A percentile compares a stretch with the other conserved stretches of the same genome.
Evolutionary conservation across 1,140 invertebrate species (phyloP).

Genomic region (Heterodera schachtii): DNA sequence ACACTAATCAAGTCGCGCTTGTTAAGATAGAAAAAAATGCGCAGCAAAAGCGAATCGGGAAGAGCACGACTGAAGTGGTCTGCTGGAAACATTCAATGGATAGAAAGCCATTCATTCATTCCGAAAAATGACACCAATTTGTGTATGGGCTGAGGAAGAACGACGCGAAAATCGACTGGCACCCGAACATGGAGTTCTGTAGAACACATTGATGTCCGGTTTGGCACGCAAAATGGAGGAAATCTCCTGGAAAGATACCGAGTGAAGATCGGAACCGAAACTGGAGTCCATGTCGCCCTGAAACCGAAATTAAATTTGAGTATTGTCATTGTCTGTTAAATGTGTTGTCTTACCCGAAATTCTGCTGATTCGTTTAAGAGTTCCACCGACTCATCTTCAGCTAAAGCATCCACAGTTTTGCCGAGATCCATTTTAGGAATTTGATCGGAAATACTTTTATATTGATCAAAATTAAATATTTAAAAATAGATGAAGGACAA

Average conservation of each 20-base stretch:
- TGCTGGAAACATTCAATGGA: background rate
- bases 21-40: conserved; percentile 25
- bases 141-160: conserved; percentile 8
- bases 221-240: conserved; percentile 22
- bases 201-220: conserved; percentile 29
- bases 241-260: conserved; percentile 28
- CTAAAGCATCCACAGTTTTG: background rate
- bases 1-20: conserved; percentile 26
- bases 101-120: background rate
- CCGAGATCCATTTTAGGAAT: background rate
- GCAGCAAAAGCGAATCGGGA: conserved; percentile 15
- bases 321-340: background rate
- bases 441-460: too few species aligned
- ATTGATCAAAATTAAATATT: too few species aligned
- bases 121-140: background rate
- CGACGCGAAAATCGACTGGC: conserved; percentile 20
- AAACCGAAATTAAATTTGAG: background rate
- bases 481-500: too few species aligned
- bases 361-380: conserved; percentile 10
- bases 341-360: conserved; percentile 5
- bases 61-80: conserved; percentile 20
- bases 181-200: conserved; percentile 24
- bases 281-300: conserved; percentile 24
- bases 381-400: background rate
- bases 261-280: conserved; percentile 23